These are phyloP conservation scores for Tragopan temminckii DNA, from an alignment of 2,797 vertebrate genomes.

Conservation along the genomic window DNA sequence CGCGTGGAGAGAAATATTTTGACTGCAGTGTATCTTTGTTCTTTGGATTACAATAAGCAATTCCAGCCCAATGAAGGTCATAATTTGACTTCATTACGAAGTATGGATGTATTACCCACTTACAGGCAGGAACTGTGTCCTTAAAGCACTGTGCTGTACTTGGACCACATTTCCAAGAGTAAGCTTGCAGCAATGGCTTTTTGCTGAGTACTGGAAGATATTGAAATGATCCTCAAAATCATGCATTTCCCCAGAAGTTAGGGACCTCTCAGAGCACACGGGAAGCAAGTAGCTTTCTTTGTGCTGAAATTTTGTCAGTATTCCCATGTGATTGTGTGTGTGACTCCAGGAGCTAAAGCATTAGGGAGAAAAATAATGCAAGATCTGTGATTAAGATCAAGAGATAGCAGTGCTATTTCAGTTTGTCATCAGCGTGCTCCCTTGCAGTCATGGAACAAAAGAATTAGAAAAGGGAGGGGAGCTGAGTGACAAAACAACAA, in stretches of 20 bases:
- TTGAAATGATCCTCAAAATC: not conserved
- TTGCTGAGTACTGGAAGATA: not conserved
- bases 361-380: not conserved
- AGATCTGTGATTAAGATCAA: not conserved
- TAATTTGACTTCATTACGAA: not conserved
- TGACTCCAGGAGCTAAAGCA: not conserved
- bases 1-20: not conserved
- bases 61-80: not conserved
- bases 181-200: not conserved
- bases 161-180: accelerated
- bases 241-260: not conserved
- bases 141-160: not conserved
- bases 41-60: not conserved
- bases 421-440: not conserved
- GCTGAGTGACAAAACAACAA: not conserved
- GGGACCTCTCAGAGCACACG: not conserved
- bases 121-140: not conserved
- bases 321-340: not conserved
- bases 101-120: not conserved
- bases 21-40: not conserved
- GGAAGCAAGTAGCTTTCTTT: not conserved
- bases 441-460: not conserved
- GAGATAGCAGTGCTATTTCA: not conserved
- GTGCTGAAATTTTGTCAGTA: not conserved
- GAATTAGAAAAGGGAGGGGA: not conserved